Evolutionary conservation across 2,113 vertebrate species (phyloP), one percentile per base, ranked within the genome.

Genomic region (Micronisus gabar): DNA sequence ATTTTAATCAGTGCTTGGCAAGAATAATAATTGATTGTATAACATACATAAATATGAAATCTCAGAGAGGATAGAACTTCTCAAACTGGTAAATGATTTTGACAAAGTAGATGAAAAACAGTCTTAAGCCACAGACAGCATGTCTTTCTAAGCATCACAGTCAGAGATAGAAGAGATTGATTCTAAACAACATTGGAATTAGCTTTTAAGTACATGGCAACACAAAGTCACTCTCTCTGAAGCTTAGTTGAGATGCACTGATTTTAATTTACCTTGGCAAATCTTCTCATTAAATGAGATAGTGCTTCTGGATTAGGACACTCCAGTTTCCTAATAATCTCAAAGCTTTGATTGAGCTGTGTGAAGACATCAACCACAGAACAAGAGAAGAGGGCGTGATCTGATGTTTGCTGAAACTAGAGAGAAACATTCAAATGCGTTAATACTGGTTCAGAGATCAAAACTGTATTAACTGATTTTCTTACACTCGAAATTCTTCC

Each of bases 351-450:
- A 97, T 99, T 99, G 78, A 99, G 99, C 89, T 99, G 99, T 55
- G 99, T 99, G 96, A 99, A 99, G 96, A 99, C 99, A 63, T 99
- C 99, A 92, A 99, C 99, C 97, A 99, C 99, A 0, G 99, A 99
- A 90, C 99, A 99, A 66, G 99, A 99, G 97, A 99, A 99, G 86
- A 99, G 99, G 72, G 99, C 99, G 15, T 99, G 99, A 62, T 99
- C 99, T 5, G 99, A 99, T 10, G 99, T 99, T 97, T 99, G 99
- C 98, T 99, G 99, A 97, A 99, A 99, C 99, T 99, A 97, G 56
- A 88, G 79, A 65, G 48, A 86, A 62, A 81, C 52, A 73, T 70
- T 27, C 18, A 76, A 65, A 45, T 11, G 32, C 34, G 67, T 62
- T 80, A 86, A 40, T 40, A 32, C 52, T 38, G 73, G 47, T 67